Evolutionary conservation across 2,797 vertebrate genomes (phyloP), one percentile per base, ranked within the genome.

Genomic region (Fundulus diaphanus): DNA sequence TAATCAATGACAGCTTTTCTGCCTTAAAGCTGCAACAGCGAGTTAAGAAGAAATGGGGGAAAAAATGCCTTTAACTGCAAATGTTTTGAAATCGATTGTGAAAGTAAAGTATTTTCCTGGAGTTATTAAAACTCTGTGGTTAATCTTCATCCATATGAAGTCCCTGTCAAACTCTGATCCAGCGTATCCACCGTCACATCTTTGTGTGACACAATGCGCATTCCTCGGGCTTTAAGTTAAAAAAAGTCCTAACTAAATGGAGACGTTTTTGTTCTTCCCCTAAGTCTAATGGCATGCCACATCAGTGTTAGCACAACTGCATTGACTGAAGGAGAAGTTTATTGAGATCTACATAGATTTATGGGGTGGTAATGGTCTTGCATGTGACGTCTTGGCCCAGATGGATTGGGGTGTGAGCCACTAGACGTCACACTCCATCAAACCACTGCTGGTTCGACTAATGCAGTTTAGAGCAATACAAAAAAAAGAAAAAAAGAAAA

Each of bases 321-420:
- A 83, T 80, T 82, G 92, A 92, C 91, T 86, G 90, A 90, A 91
- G 88, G 91, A 92, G 90, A 94, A 89, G 92, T 95, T 95, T 95
- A 95, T 93, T 90, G 95, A 94, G 93, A 93, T 93, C 93, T 92
- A 84, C 63, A 57, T 85, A 90, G 94, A 96, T 96, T 96, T 95
- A 96, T 87, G 92, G 82, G 90, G 94, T 96, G 95, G 93, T 96
- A 96, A 96, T 95, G 90, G 91, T 80, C 91, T 89, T 83, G 82
- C 85, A 90, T 93, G 92, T 92, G 94, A 94, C 84, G 86, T 92
- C 78, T 82, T 35, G 85, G 90, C 80, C 84, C 86, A 87, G 88
- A 87, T 86, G 90, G 94, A 94, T 87, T 72, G 85, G 92, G 87
- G 89, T 87, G 90, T 77, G 82, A 88, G 92, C 89, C 92, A 88